Conservation (phyloP, 2,797 vertebrate species). For the Jordanella pulchra region DNA sequence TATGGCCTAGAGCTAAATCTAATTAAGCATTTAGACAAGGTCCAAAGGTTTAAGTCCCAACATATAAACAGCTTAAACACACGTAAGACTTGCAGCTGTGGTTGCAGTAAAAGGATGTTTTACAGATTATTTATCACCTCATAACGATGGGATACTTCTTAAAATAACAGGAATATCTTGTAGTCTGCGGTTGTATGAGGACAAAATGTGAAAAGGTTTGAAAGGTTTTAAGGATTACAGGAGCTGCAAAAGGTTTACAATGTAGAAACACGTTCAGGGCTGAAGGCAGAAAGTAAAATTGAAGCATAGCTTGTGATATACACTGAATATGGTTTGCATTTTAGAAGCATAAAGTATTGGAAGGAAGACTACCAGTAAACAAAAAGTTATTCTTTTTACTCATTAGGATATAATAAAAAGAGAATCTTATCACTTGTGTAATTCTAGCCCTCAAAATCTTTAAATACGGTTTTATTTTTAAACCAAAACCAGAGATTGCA, state of each 20-base stretch:
- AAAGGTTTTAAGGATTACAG: neutral
- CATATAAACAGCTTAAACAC: no score
- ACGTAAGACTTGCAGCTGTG: neutral
- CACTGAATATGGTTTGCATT: neutral
- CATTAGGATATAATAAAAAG: neutral
- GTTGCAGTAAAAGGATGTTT: neutral
- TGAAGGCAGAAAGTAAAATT: neutral
- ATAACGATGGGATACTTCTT: neutral
- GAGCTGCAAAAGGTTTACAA: neutral
- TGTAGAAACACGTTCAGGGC: conserved; percentile 1
- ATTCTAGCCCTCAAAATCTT: neutral
- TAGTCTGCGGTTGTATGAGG: neutral
- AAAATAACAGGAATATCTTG: neutral
- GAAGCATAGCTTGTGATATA: no score
- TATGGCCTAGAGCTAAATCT: neutral
- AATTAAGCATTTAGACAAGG: neutral
- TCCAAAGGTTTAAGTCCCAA: neutral
- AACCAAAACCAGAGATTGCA: neutral
- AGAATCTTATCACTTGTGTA: neutral
- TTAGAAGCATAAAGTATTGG: neutral
- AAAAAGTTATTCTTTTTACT: neutral
- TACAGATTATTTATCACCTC: neutral
- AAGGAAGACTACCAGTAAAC: neutral
- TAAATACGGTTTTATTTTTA: neutral
- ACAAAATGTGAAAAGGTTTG: neutral